A percentile compares a stretch with the other conserved stretches of the same genome.
phyloP scores from a whole-genome alignment of 2,797 vertebrate species.

The Sciaenops ocellatus region DNA sequence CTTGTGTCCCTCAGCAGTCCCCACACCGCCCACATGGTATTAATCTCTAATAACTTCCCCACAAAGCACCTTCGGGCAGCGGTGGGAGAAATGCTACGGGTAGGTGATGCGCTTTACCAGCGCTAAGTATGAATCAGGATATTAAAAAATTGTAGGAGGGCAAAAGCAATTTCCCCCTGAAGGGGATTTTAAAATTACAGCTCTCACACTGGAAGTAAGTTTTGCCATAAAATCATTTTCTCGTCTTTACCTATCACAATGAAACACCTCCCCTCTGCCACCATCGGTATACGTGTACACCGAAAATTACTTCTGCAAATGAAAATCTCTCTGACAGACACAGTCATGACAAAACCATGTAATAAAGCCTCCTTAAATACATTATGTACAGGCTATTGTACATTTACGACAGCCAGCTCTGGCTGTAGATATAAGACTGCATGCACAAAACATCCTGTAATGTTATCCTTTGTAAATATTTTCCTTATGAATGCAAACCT shows the following conservation, averaged over 20 bases:
- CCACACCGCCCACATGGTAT: conserved; percentile 64
- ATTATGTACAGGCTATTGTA: conserved; percentile 1
- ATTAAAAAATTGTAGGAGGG: conserved; percentile 83
- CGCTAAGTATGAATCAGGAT: conserved; percentile 79
- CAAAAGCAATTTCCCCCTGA: conserved; percentile 86
- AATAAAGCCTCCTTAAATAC: conserved; percentile 26
- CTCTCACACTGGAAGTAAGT: conserved; percentile 59
- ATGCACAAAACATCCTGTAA: background rate
- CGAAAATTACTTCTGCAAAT: conserved; percentile 47
- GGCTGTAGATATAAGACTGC: background rate
- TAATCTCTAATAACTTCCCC: conserved; percentile 78
- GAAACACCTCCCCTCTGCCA: conserved; percentile 32
- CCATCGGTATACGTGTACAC: background rate
- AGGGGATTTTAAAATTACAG: conserved; percentile 76
- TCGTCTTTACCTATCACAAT: conserved; percentile 54
- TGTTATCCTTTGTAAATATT: background rate
- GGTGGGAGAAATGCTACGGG: conserved; percentile 55
- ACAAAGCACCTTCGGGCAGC: conserved; percentile 58
- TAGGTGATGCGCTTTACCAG: conserved; percentile 64
- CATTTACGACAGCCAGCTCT: background rate
- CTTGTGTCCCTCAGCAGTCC: conserved; percentile 44
- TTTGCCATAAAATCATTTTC: conserved; percentile 64
- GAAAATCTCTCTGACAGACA: conserved; percentile 39
- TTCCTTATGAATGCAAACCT: conserved; percentile 38
- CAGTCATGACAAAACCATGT: conserved; percentile 29